phyloP scores from a whole-genome alignment of 2,113 vertebrate genomes.

The Aphelocoma coerulescens region DNA sequence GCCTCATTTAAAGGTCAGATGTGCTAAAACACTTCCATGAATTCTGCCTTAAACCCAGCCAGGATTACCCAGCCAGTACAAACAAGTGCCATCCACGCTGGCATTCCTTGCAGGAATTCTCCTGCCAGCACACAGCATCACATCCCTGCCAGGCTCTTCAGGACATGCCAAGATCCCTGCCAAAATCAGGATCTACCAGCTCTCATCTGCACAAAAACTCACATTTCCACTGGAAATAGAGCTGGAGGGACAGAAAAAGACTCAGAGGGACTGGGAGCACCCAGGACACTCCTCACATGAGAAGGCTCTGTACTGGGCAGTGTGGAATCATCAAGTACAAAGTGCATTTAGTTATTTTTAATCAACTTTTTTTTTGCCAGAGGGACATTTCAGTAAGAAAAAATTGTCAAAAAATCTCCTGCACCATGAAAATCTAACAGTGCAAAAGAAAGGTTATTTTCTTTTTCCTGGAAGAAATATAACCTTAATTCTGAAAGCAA shows the following conservation, averaged over 20 bases:
- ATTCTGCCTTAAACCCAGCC: background rate
- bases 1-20: background rate
- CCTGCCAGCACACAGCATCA: background rate
- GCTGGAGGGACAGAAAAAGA: background rate
- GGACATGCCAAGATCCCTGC: background rate
- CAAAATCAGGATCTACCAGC: background rate
- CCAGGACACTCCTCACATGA: fast-evolving
- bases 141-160: background rate
- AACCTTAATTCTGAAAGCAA: background rate
- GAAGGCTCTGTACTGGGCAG: background rate
- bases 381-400: background rate
- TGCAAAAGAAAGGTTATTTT: background rate
- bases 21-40: background rate
- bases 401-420: background rate
- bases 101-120: background rate
- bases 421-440: background rate
- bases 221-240: background rate
- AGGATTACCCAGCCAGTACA: background rate
- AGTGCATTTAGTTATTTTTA: background rate
- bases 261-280: background rate
- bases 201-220: background rate
- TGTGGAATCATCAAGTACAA: fast-evolving
- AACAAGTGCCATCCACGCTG: fast-evolving
- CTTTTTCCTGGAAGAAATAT: background rate
- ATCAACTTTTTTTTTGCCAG: background rate